phyloP scores from a whole-genome alignment of 2,797 vertebrate genomes.

The Monodelphis domestica region DNA sequence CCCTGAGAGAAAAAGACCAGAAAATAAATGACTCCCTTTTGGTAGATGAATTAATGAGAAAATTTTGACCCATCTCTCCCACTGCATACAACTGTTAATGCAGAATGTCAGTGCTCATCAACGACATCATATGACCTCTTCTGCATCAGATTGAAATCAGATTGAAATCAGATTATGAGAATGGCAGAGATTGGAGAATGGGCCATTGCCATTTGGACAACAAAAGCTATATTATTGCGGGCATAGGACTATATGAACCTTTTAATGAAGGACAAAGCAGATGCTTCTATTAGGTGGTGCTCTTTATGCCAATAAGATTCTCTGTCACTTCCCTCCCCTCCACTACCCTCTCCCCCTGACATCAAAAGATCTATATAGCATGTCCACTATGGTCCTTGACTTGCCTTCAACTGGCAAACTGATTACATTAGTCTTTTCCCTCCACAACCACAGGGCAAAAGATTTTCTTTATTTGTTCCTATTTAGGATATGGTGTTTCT shows the following conservation, averaged over 20 bases:
- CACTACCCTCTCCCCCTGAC: too few relatives aligned
- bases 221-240: neutral
- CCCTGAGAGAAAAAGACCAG: neutral
- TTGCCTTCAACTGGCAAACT: neutral
- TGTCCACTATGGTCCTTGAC: neutral
- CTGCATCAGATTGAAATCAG: neutral
- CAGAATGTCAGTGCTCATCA: neutral
- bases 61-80: neutral
- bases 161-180: neutral
- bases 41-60: neutral
- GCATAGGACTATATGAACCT: neutral
- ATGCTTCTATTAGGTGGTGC: neutral
- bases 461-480: neutral
- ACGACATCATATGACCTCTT: neutral
- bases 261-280: neutral
- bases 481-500: neutral
- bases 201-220: neutral
- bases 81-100: neutral
- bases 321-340: neutral
- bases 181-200: neutral
- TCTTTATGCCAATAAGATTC: neutral
- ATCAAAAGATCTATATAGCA: neutral
- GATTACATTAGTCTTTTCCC: neutral
- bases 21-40: neutral
- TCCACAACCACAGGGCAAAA: neutral